A percentile compares a stretch with the other conserved stretches of the same genome.
These are phyloP conservation scores for Bombylius major DNA, from an alignment of 2,888 invertebrate genomes.

Conservation along the genomic window DNA sequence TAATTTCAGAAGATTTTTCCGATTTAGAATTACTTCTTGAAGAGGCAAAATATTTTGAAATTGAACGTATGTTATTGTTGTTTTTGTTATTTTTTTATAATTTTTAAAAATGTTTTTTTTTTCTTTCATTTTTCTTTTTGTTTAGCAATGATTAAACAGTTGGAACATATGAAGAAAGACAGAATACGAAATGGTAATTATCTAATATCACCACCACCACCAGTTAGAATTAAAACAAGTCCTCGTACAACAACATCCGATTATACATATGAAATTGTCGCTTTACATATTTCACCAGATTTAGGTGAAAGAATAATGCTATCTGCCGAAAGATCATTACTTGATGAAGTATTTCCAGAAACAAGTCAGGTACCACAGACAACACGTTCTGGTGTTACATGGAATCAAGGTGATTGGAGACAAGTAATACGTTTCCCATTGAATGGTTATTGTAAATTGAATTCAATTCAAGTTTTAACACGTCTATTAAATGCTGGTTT, in stretches of 20 bases:
- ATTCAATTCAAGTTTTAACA: conserved; percentile 78
- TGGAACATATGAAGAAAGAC: conserved; percentile 61
- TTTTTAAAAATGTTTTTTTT: no score
- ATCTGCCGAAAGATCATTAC: conserved; percentile 62
- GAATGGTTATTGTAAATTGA: conserved; percentile 80
- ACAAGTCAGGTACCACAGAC: conserved; percentile 63
- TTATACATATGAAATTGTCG: conserved; percentile 61
- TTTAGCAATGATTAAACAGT: conserved; percentile 57
- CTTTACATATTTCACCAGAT: conserved; percentile 68
- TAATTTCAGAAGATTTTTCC: conserved; percentile 76
- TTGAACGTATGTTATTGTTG: conserved; percentile 56
- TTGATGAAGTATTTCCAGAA: conserved; percentile 65
- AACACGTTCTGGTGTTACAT: conserved; percentile 62
- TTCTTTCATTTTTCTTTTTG: conserved; percentile 15
- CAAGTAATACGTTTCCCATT: conserved; percentile 76
- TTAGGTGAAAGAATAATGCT: conserved; percentile 70
- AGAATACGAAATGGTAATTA: conserved; percentile 46
- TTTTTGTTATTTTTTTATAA: conserved; percentile 41
- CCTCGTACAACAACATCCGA: conserved; percentile 25
- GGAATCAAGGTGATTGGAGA: conserved; percentile 69
- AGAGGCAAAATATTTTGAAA: conserved; percentile 84
- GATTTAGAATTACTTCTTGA: conserved; percentile 78
- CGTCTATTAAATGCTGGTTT: conserved; percentile 68
- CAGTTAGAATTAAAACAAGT: conserved; percentile 28
- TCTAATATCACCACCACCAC: conserved; percentile 36